Conservation (phyloP, 2,113 vertebrate species). For the Takifugu bimaculatus region DNA sequence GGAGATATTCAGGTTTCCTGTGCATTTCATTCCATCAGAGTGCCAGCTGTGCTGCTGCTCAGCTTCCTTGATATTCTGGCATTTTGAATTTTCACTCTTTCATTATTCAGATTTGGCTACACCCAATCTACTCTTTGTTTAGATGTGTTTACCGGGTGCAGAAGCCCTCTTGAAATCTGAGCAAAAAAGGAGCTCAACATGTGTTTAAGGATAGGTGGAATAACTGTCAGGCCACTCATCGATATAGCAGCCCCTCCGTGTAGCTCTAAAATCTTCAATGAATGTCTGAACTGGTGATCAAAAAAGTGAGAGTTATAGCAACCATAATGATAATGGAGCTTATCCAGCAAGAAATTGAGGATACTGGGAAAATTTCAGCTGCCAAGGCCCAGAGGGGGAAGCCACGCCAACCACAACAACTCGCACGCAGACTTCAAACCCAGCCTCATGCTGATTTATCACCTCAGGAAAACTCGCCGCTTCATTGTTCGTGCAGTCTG, state of each 20-base stretch:
- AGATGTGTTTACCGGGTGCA: too few species aligned
- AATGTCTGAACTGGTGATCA: slow-evolving; percentile 26
- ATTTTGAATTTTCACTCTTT: not conserved
- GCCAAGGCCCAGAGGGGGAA: slow-evolving; percentile 21
- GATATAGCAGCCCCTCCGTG: slow-evolving; percentile 34
- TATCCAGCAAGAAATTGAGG: slow-evolving; percentile 4
- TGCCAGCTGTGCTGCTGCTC: slow-evolving; percentile 8
- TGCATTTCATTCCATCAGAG: slow-evolving; percentile 12
- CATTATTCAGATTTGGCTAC: not conserved
- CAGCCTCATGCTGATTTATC: slow-evolving; percentile 11
- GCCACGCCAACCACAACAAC: slow-evolving; percentile 5
- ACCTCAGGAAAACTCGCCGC: slow-evolving; percentile 18
- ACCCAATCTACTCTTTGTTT: slow-evolving; percentile 1
- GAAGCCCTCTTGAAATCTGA: too few species aligned
- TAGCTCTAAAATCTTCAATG: slow-evolving; percentile 15
- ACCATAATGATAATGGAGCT: slow-evolving; percentile 2
- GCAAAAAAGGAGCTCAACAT: too few species aligned
- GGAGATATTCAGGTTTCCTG: slow-evolving; percentile 35
- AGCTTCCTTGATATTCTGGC: not conserved
- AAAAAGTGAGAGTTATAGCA: slow-evolving; percentile 3
- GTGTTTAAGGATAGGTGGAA: too few species aligned
- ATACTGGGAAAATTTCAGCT: slow-evolving; percentile 14
- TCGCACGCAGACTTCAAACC: slow-evolving; percentile 15
- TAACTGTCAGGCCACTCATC: slow-evolving; percentile 5
- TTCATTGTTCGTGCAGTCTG: not conserved